Percentiles rank a stretch among this genome's conserved stretches.
Conservation (phyloP, 2,113 vertebrate species). For the Aptenodytes forsteri region DNA sequence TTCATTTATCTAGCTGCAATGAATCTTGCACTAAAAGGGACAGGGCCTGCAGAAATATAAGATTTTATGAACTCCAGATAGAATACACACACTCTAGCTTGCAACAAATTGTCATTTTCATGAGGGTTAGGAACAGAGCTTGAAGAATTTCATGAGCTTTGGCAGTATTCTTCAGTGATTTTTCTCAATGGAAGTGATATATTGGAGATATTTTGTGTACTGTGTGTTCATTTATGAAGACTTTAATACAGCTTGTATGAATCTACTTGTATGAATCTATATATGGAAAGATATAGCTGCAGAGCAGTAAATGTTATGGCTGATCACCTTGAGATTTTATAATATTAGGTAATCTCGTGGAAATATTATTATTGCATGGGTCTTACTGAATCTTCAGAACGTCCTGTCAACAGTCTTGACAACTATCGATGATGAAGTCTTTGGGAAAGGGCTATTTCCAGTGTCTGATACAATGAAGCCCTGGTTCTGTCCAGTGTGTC, state of each 20-base stretch:
- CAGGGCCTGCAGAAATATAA: neutral
- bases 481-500: neutral
- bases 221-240: neutral
- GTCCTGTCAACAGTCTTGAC: neutral
- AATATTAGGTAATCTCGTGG: constrained; percentile 45
- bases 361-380: constrained; percentile 45
- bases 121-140: neutral
- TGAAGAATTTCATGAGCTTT: neutral
- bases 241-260: constrained; percentile 3
- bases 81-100: neutral
- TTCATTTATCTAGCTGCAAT: neutral
- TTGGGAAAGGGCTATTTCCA: neutral
- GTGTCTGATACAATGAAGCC: neutral
- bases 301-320: constrained; percentile 30
- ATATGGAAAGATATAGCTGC: constrained; percentile 12
- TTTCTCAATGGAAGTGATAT: neutral
- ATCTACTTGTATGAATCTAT: constrained; percentile 12
- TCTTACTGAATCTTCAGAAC: neutral
- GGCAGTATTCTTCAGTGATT: neutral
- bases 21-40: neutral
- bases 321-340: constrained; percentile 53
- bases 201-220: neutral
- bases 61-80: neutral
- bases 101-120: neutral
- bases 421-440: neutral